Base-by-base conservation (phyloP, 2,888 invertebrate species). In the Timandra comae region DNA sequence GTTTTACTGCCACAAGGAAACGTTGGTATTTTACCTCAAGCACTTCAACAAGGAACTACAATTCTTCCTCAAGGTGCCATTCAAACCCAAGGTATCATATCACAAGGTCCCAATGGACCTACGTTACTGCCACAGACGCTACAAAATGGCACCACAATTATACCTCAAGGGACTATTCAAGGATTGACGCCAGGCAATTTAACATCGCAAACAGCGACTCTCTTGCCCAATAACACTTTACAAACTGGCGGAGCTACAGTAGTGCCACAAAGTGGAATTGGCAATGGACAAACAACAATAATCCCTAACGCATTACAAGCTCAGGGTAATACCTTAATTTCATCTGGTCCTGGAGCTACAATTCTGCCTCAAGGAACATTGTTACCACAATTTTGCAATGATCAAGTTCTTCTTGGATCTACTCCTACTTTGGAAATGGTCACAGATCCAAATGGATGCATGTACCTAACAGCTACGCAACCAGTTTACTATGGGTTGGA, bases 401-500 rank as follows among this genome's bases (percentile, higher is more conserved):
- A 90, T 50, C 90, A 90, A 69, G 79, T 90, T 22, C 68, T 91
- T 11, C 70, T 90, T 2, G 90, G 91, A 13, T 88, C 89, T 0
- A 78, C 89, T 3, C 89, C 89, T 7, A 88, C 89, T 0, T 60
- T 90, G 30, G 90, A 90, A 67, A 89, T 90, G 88, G 89, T 89
- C 7, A 87, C 88, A 7, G 88, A 90, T 63, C 88, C 81, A 19
- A 78, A 81, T 27, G 87, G 87, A 3, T 87, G 87, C 43, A 88
- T 90, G 75, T 87, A 90, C 56, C 63, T 90, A 34, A 82, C 89
- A 25, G 85, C 90, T 1, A 90, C 91, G 8, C 93, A 93, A 52
- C 93, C 93, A 3, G 90, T 94, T 55, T 93, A 93, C 56, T 94
- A 94, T 53, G 94, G 94, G 1, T 82, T 94, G 43, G 94, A 95